Percentiles rank a stretch among this genome's conserved stretches.
phyloP scores from a whole-genome alignment of 1,140 invertebrate species.

The Thaumetopoea pityocampa region DNA sequence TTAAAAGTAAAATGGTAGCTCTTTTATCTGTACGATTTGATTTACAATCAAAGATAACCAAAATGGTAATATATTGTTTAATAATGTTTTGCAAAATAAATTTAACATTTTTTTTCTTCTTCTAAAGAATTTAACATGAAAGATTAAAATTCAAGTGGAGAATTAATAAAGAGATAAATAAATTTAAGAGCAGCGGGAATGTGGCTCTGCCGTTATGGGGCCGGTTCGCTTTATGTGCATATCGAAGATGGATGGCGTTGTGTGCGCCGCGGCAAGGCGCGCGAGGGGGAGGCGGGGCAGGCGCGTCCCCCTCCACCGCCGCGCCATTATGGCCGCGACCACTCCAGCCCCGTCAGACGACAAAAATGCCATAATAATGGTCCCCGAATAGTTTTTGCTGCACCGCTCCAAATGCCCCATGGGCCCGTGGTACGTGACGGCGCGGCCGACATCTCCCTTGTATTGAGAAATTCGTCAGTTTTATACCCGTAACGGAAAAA shows the following conservation, averaged over 20 bases:
- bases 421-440: conserved; percentile 62
- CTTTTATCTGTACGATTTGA: no score
- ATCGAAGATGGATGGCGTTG: conserved; percentile 70
- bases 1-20: no score
- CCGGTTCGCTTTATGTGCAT: conserved; percentile 72
- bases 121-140: conserved; percentile 38
- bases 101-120: conserved; percentile 6
- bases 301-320: conserved; percentile 35
- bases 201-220: conserved; percentile 68
- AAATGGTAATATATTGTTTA: no score
- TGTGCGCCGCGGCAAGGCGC: conserved; percentile 27
- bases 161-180: conserved; percentile 76
- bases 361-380: conserved; percentile 76
- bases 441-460: conserved; percentile 69
- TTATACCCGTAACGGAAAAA: conserved; percentile 59
- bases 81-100: no score
- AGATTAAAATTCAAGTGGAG: conserved; percentile 68
- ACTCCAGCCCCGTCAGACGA: conserved; percentile 70
- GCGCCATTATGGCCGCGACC: conserved; percentile 62
- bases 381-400: conserved; percentile 73
- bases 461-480: conserved; percentile 76
- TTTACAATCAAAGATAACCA: no score
- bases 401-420: conserved; percentile 70
- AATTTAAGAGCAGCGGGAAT: conserved; percentile 71
- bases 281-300: conserved; percentile 16